These are phyloP conservation scores for Caenorhabditis latens DNA, from an alignment of 1,140 invertebrate genomes.

Conservation along the genomic window DNA sequence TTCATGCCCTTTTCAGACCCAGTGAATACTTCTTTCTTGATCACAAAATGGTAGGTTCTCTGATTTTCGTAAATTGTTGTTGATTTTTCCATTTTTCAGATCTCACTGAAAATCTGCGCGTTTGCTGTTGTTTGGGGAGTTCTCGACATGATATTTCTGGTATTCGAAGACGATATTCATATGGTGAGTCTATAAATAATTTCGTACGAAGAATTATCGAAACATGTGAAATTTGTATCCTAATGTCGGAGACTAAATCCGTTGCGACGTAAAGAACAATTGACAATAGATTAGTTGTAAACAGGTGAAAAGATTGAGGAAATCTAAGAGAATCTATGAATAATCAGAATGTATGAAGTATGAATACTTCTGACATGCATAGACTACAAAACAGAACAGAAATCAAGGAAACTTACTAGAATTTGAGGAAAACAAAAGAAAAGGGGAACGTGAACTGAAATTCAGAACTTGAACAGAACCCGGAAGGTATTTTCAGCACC, in stretches of 20 bases:
- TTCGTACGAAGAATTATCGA: not conserved
- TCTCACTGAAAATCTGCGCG: conserved; percentile 26
- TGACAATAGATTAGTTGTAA: not conserved
- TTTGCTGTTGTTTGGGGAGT: conserved; percentile 37
- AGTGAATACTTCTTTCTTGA: conserved; percentile 45
- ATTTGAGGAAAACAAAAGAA: not conserved
- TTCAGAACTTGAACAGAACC: not conserved
- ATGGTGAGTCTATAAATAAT: conserved; percentile 30
- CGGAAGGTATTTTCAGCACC: not conserved
- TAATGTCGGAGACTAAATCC: conserved; percentile 3
- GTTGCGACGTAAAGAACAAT: conserved; percentile 6
- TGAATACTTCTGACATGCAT: not conserved
- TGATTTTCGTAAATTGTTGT: not conserved
- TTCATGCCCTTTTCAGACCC: conserved; percentile 42
- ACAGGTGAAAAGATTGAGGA: conserved; percentile 1
- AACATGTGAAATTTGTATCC: not conserved
- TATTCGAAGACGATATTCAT: conserved; percentile 54
- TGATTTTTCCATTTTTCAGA: not conserved
- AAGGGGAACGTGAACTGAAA: not conserved
- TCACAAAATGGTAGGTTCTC: conserved; percentile 38
- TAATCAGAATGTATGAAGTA: not conserved
- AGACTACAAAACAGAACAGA: not conserved
- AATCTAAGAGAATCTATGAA: not conserved
- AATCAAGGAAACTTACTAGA: not conserved
- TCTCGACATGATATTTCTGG: conserved; percentile 37